phyloP scores from a whole-genome alignment of 2,797 vertebrate species.

The Rallus crepitans region DNA sequence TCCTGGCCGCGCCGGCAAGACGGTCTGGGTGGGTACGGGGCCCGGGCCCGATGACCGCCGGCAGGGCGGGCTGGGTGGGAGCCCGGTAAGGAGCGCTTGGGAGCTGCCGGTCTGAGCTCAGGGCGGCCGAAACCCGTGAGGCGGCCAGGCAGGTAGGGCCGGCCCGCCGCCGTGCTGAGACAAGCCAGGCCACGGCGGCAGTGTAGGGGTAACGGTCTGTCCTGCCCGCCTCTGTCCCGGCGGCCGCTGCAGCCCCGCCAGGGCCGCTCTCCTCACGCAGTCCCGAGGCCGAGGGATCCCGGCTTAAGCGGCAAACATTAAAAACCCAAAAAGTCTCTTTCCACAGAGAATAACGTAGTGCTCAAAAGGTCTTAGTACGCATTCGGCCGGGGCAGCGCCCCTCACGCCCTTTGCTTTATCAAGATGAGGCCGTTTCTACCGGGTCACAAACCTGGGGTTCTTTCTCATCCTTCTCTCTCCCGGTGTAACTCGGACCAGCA shows the following conservation, averaged over 20 bases:
- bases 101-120: too few species aligned
- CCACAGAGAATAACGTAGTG: background rate
- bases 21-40: background rate
- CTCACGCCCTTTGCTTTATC: fast-evolving
- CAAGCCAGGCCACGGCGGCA: background rate
- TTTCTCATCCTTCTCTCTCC: too few species aligned
- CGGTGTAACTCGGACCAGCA: fast-evolving
- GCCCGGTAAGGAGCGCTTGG: too few species aligned
- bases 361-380: fast-evolving
- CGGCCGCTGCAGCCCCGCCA: too few species aligned
- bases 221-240: too few species aligned
- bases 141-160: background rate
- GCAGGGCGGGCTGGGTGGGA: background rate
- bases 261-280: background rate
- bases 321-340: too few species aligned
- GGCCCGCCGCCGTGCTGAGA: background rate
- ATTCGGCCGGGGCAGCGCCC: fast-evolving
- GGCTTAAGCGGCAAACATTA: too few species aligned
- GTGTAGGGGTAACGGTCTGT: background rate
- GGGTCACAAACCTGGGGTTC: fast-evolving
- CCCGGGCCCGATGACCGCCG: fast-evolving
- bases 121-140: too few species aligned
- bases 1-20: fast-evolving
- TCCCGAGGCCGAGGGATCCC: fast-evolving
- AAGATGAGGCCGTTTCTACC: background rate